These are phyloP conservation scores for Drosophila kambysellisi DNA, from an alignment of 2,888 invertebrate species.

Conservation along the genomic window DNA sequence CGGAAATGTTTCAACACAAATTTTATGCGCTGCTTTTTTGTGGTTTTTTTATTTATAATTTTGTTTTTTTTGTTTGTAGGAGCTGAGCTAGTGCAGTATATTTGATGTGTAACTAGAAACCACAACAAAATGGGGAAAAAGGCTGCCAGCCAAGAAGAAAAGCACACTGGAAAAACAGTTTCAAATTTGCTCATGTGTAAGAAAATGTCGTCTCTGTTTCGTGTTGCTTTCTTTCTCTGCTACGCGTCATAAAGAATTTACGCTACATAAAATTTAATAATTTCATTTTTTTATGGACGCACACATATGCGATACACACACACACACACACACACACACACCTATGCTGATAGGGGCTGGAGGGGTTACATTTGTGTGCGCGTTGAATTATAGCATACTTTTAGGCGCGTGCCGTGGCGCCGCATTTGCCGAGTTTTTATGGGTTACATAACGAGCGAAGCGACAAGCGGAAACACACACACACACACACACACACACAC, in stretches of 20 bases:
- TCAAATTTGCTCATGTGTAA: slow-evolving; percentile 72
- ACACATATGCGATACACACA: slow-evolving; percentile 44
- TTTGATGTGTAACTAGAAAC: slow-evolving; percentile 32
- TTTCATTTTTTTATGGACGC: slow-evolving; percentile 75
- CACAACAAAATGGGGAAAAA: slow-evolving; percentile 8
- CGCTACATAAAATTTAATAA: slow-evolving; percentile 84
- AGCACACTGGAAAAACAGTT: slow-evolving; percentile 34
- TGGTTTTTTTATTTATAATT: slow-evolving; percentile 1
- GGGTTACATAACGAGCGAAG: slow-evolving; percentile 76
- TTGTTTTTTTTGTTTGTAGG: slow-evolving; percentile 37
- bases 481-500: slow-evolving; percentile 30
- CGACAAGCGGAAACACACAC: slow-evolving; percentile 65
- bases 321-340: slow-evolving; percentile 14
- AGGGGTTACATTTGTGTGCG: slow-evolving; percentile 40
- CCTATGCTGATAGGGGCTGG: slow-evolving; percentile 18
- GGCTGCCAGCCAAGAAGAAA: background rate
- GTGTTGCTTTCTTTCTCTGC: slow-evolving; percentile 6
- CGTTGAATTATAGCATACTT: slow-evolving; percentile 80
- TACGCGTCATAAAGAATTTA: slow-evolving; percentile 78
- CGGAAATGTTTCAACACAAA: slow-evolving; percentile 71
- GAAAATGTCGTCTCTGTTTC: slow-evolving; percentile 39
- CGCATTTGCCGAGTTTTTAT: slow-evolving; percentile 75
- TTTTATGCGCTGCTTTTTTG: slow-evolving; percentile 46
- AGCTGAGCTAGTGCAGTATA: slow-evolving; percentile 47
- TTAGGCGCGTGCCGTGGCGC: slow-evolving; percentile 79